Evolutionary conservation across 2,797 vertebrate genomes (phyloP), one percentile per base, ranked within the genome.

Genomic region (Lepus townsendii): DNA sequence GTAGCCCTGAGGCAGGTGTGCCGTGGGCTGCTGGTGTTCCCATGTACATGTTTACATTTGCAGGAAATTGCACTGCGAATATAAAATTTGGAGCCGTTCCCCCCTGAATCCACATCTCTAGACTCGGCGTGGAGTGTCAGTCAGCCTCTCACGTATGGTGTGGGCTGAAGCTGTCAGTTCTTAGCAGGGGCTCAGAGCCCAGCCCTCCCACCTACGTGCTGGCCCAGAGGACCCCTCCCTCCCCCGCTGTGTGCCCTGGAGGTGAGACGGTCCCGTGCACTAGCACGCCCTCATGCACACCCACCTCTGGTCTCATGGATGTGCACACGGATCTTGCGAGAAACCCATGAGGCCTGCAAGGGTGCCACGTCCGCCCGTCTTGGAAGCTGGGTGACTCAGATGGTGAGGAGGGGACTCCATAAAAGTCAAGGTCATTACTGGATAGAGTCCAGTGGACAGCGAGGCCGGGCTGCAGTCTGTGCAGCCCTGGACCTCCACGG

Each of bases 331-430:
- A 9, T 30, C 35, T 75, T n/a, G 0, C 14, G 76, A 16, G 17
- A 52, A 1, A 9, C 10, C 4, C 0, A 19, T 47, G 32, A 60
- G 87, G 47, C 80, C 72, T 16, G 73, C 27, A 0, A 16, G n/a
- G 52, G 10, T 2, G 8, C 73, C 24, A 0, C 1, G 8, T 12
- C 62, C 0, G 8, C 0, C 38, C 63, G 71, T 50, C 14, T n/a
- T 26, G 26, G 75, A 89, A 73, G 68, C 24, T 4, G 7, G 42
- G 42, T 47, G 42, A 47, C 42, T 47, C 42, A 47, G 38, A 42
- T 47, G 42, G 42, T 47, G 42, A 47, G 42, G 42, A 47, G 42
- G 42, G 42, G 42, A 47, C 42, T 47, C 42, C 42, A 1, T 47
- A 2, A 47, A 47, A 47, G 42, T 47, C 42, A 47, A 47, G 42